A percentile compares a stretch with the other conserved stretches of the same genome.
These are phyloP conservation scores for Gorsachius goisagi DNA, from an alignment of 2,113 vertebrate genomes.

Conservation along the genomic window DNA sequence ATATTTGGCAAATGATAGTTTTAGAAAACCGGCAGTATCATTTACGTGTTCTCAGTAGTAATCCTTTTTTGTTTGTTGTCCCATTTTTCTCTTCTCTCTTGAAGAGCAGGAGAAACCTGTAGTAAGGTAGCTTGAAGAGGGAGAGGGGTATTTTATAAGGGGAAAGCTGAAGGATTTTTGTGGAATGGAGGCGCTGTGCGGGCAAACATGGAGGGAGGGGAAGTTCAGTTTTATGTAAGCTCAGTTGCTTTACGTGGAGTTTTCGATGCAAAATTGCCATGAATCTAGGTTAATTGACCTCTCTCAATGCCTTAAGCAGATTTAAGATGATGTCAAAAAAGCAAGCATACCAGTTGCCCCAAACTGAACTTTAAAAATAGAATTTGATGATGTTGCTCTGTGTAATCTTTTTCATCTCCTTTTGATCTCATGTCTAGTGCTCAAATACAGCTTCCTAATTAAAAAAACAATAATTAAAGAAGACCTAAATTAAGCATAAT, in stretches of 20 bases:
- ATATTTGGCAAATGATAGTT: background rate
- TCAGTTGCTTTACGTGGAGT: background rate
- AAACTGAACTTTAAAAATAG: background rate
- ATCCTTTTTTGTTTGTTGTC: background rate
- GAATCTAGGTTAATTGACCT: background rate
- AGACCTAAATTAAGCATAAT: background rate
- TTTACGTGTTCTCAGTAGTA: background rate
- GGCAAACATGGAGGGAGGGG: background rate
- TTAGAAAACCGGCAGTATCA: background rate
- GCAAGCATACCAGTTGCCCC: background rate
- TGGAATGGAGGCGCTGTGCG: background rate
- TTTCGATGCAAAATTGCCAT: background rate
- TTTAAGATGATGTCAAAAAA: background rate
- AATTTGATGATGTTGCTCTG: background rate
- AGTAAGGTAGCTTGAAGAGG: background rate
- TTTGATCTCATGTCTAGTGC: background rate
- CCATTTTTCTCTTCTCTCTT: background rate
- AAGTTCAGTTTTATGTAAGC: background rate
- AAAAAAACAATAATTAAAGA: background rate
- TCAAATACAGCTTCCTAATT: background rate
- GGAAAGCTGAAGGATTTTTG: background rate
- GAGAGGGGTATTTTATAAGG: fast-evolving
- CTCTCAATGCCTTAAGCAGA: background rate
- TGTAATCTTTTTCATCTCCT: background rate
- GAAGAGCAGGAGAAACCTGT: background rate